Percentiles rank a stretch among this genome's conserved stretches.
Evolutionary conservation across 35 echinoderm and acorn worm species (phyloP).

Genomic region (Amphiura filiformis): DNA sequence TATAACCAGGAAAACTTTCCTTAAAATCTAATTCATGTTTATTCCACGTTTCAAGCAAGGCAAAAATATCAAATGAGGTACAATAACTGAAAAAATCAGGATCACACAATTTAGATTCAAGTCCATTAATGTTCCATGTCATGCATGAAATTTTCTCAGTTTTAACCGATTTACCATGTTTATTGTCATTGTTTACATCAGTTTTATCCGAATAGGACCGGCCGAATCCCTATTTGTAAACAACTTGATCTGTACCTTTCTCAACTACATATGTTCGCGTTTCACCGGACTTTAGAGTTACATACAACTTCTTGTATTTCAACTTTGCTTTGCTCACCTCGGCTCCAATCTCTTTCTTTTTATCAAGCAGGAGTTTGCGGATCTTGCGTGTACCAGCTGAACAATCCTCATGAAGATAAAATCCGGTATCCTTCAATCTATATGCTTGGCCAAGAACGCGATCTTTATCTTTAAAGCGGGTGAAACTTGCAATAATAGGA

Average conservation of each 20-base stretch:
- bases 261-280: neutral
- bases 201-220: too few relatives aligned
- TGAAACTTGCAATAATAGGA: neutral
- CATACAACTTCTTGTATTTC: neutral
- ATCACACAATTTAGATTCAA: too few relatives aligned
- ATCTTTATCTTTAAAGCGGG: neutral
- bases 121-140: too few relatives aligned
- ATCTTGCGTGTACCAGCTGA: neutral
- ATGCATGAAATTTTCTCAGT: too few relatives aligned
- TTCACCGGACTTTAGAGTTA: neutral
- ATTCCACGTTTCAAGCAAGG: too few relatives aligned
- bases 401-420: neutral
- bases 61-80: too few relatives aligned
- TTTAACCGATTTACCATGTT: too few relatives aligned
- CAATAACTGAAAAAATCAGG: too few relatives aligned
- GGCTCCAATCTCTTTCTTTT: neutral
- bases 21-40: too few relatives aligned
- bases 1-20: too few relatives aligned
- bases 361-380: neutral
- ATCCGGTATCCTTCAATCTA: neutral
- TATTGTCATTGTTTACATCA: too few relatives aligned
- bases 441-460: neutral
- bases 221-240: neutral
- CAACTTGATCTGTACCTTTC: neutral
- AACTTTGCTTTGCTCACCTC: neutral